phyloP scores from a whole-genome alignment of 2,797 vertebrate species.

The Coccyzus lansbergi region DNA sequence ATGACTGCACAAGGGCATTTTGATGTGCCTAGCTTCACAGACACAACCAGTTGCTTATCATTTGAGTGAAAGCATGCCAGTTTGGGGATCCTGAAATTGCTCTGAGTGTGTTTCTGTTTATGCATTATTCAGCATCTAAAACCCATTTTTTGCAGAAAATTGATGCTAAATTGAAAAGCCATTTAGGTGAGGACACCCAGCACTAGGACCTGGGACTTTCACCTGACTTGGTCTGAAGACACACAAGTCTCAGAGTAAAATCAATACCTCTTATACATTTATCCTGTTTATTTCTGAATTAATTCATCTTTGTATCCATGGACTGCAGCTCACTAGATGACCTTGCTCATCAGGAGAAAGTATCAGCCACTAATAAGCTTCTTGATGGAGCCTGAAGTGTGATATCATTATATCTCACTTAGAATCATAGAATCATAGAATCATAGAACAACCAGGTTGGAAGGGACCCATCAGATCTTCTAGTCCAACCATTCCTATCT shows the following conservation, averaged over 20 bases:
- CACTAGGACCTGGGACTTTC: background rate
- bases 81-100: background rate
- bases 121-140: constrained; percentile 4
- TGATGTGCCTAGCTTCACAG: background rate
- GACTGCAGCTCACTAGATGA: background rate
- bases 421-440: no score
- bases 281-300: background rate
- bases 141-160: background rate
- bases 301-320: background rate
- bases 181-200: background rate
- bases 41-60: background rate
- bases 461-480: no score
- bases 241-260: background rate
- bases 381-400: background rate
- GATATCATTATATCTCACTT: background rate
- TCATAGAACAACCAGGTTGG: no score
- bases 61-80: background rate
- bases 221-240: background rate
- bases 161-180: background rate
- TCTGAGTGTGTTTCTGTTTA: background rate
- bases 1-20: background rate
- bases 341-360: background rate
- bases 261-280: background rate
- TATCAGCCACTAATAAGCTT: background rate
- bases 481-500: no score